Conservation (phyloP, 2,113 vertebrate species). For the Phalacrocorax aristotelis region DNA sequence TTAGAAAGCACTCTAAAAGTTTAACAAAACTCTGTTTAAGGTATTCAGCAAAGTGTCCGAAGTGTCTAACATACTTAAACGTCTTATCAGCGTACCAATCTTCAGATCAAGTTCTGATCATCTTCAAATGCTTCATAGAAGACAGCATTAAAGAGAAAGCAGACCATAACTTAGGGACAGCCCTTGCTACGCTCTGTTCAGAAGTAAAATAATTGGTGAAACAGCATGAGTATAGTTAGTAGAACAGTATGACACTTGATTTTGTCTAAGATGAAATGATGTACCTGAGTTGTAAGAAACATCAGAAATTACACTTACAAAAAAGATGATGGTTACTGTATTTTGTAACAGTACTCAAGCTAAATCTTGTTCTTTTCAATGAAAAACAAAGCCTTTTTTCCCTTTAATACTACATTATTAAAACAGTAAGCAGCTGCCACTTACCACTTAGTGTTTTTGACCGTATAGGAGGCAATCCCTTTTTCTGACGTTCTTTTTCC, state of each 20-base stretch:
- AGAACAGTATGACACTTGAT: background rate
- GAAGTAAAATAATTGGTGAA: background rate
- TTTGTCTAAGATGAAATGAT: background rate
- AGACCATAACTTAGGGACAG: background rate
- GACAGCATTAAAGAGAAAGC: background rate
- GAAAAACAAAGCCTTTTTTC: background rate
- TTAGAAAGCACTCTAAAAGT: background rate
- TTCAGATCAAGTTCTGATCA: background rate
- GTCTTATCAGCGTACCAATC: background rate
- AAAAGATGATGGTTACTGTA: background rate
- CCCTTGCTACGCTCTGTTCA: background rate
- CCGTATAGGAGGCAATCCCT: slow-evolving; percentile 91
- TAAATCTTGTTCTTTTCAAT: background rate
- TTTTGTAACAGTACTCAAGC: background rate
- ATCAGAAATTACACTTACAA: background rate
- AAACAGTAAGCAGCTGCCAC: background rate
- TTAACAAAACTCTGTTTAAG: background rate
- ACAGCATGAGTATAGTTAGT: background rate
- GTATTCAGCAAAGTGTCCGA: background rate
- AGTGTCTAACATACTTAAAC: background rate
- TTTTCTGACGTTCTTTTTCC: slow-evolving; percentile 96
- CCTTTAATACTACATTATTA: background rate
- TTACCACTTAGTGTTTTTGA: slow-evolving; percentile 94
- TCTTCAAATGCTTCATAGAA: background rate
- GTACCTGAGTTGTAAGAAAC: background rate